A percentile compares a stretch with the other conserved stretches of the same genome.
These are phyloP conservation scores for Corbicula japonica DNA, from an alignment of 2,888 invertebrate species.

Conservation along the genomic window DNA sequence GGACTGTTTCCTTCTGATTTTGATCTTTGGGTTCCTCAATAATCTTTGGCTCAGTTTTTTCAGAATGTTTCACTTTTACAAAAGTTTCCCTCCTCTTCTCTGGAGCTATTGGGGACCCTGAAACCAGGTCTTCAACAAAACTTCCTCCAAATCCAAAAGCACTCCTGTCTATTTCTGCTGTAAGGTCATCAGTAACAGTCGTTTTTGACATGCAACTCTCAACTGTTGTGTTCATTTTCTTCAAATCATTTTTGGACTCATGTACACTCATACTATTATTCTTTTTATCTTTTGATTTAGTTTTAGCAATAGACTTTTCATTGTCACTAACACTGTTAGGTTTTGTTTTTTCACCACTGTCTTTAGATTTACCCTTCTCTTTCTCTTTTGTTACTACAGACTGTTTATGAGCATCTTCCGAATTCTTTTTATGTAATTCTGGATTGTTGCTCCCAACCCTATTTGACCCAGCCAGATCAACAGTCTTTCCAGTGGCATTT, in stretches of 20 bases:
- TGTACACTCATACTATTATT: not conserved
- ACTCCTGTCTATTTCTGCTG: slow-evolving; percentile 18
- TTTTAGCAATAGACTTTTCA: not conserved
- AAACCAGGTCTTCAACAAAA: slow-evolving; percentile 39
- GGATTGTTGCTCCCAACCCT: no score
- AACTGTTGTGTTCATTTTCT: no score
- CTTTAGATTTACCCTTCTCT: slow-evolving; percentile 10
- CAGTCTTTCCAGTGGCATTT: no score
- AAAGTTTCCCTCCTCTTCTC: slow-evolving; percentile 6
- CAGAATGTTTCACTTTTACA: not conserved
- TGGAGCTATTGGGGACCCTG: slow-evolving; percentile 46
- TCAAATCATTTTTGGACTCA: no score
- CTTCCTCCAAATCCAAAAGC: slow-evolving; percentile 49
- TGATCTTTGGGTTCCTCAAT: not conserved
- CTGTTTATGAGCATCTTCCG: no score
- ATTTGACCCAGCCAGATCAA: no score
- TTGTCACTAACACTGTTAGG: not conserved
- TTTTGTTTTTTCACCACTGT: not conserved
- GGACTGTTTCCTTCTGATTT: slow-evolving; percentile 16
- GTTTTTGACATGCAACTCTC: no score
- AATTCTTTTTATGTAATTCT: no score
- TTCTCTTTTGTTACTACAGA: no score
- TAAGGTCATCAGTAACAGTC: not conserved
- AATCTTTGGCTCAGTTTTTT: not conserved
- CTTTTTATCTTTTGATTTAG: not conserved